Conservation (phyloP, 2,888 invertebrate species). For the Strigamia maritima region DNA sequence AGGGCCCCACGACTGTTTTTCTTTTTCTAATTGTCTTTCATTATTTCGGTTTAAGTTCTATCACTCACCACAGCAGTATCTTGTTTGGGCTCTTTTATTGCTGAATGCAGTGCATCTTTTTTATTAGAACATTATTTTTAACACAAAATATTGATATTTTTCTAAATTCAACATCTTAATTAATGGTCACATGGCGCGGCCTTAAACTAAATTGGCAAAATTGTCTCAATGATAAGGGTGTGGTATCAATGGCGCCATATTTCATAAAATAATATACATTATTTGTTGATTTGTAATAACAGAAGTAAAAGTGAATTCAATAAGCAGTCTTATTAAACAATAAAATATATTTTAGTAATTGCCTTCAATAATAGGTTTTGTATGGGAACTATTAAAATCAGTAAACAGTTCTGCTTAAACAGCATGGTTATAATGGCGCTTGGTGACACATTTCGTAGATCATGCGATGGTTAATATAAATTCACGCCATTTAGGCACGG, state of each 20-base stretch:
- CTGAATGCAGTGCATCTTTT: too few species aligned
- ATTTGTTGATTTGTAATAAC: background rate
- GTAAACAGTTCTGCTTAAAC: background rate
- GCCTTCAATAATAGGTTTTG: background rate
- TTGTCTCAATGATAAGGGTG: background rate
- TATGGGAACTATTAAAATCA: background rate
- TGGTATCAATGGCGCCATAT: background rate
- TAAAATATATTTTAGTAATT: background rate
- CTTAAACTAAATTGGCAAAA: background rate
- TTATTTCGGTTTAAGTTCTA: too few species aligned
- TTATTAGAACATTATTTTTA: too few species aligned
- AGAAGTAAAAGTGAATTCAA: background rate
- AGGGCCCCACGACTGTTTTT: too few species aligned
- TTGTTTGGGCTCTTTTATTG: too few species aligned
- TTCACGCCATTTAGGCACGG: background rate
- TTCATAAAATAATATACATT: background rate
- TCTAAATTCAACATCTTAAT: background rate
- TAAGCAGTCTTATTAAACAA: background rate
- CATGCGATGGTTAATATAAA: background rate
- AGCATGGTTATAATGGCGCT: background rate
- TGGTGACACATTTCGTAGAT: conserved; percentile 10
- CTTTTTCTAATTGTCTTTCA: too few species aligned
- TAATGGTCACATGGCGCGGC: too few species aligned
- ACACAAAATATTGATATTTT: too few species aligned
- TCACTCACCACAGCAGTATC: too few species aligned